Base-by-base conservation (phyloP, 2,888 invertebrate genomes). In the Sphinx pinastri region DNA sequence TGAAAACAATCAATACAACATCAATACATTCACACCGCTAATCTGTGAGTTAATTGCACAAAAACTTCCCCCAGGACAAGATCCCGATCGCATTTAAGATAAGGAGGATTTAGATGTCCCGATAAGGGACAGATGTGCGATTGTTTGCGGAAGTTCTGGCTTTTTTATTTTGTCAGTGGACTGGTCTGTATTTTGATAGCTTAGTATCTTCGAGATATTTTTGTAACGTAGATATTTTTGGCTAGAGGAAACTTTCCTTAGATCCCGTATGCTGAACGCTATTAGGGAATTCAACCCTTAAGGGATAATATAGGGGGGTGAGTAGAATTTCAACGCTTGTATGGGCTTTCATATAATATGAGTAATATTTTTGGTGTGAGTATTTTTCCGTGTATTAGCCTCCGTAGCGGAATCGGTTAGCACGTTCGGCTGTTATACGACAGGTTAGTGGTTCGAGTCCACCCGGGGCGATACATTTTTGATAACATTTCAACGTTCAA, bases 401-500 rank as follows among this genome's bases (percentile, higher is more conserved):
- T 89, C 84, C 87, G 89, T 90, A 88, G 90, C 89, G 89, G 89
- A 89, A 97, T 97, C 88, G 97, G 97, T 95, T 97, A 98, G 98
- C 97, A 98, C 98, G 98, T 98, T 98, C 98, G 98, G 98, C 98
- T 98, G 98, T 98, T 98, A 98, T 98, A 98, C 98, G 97, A 98
- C 98, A 98, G 98, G 98, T 98, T 97, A 97, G 97, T 98, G 98
- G 98, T 98, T 98, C 98, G 96, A 98, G 97, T 96, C 98, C 97
- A 97, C 97, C 97, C 97, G 97, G 97, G 97, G 97, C 97, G 97
- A 49, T 6, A 6, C 38, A 6, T 6, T 38, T 38, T 38, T 38
- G 2, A 6, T 38, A 4, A 38, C 38, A 38, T n/a, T n/a, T n/a
- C n/a, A n/a, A n/a, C n/a, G n/a, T n/a, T n/a, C n/a, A n/a, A n/a